Conservation (phyloP, 1,140 invertebrate species). For the Cyclina sinensis region DNA sequence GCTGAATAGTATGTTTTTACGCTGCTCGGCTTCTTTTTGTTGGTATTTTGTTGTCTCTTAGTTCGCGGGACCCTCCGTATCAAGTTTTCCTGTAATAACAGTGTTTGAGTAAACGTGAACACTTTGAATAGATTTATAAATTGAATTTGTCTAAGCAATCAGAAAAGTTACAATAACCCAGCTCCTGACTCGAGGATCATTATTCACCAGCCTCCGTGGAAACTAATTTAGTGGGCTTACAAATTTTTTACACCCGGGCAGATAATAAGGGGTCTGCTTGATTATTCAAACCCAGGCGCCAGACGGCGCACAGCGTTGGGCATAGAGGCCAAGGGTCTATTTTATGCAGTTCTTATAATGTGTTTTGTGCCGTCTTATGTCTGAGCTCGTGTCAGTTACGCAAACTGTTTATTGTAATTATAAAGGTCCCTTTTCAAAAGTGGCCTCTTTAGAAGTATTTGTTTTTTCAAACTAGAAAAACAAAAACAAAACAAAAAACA, state of each 20-base stretch:
- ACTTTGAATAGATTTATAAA: constrained; percentile 65
- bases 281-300: constrained; percentile 34
- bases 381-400: background rate
- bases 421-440: too few relatives aligned
- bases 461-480: too few relatives aligned
- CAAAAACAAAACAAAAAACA: too few relatives aligned
- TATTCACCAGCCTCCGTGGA: constrained; percentile 38
- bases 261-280: constrained; percentile 15
- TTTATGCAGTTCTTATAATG: background rate
- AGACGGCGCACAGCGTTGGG: background rate
- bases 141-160: constrained; percentile 68
- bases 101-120: constrained; percentile 51
- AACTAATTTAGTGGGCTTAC: constrained; percentile 57
- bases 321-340: background rate
- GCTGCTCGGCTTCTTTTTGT: constrained; percentile 25
- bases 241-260: constrained; percentile 26
- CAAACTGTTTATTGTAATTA: too few relatives aligned
- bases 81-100: constrained; percentile 63
- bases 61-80: constrained; percentile 44
- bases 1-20: constrained; percentile 57
- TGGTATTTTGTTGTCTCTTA: constrained; percentile 60
- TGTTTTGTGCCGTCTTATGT: constrained; percentile 10
- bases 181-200: constrained; percentile 45
- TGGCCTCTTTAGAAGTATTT: too few relatives aligned
- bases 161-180: constrained; percentile 49